Conservation (phyloP, 1,140 invertebrate genomes). For the Heterodera schachtii region DNA sequence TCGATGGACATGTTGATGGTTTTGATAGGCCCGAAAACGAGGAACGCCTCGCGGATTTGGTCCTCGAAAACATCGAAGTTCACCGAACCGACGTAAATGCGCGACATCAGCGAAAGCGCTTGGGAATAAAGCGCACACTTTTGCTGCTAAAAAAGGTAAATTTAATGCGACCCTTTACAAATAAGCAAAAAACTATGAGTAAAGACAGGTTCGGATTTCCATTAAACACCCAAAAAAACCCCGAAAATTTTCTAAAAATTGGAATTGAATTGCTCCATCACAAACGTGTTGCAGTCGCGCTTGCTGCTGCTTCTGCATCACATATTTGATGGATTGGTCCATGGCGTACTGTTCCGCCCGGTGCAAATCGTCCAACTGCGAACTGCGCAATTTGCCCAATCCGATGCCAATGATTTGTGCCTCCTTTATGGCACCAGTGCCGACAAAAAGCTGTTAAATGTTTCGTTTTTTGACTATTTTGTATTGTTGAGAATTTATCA, state of each 20-base stretch:
- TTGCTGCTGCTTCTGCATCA: constrained; percentile 95
- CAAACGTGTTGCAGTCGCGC: constrained; percentile 84
- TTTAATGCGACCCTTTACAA: no score
- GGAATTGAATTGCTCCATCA: background rate
- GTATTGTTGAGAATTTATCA: background rate
- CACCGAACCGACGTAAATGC: constrained; percentile 98
- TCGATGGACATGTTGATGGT: constrained; percentile 99
- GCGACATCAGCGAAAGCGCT: constrained; percentile 70
- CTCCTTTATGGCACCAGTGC: constrained; percentile 72
- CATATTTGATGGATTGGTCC: constrained; percentile 98
- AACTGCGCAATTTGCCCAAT: constrained; percentile 74
- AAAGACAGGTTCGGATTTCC: no score
- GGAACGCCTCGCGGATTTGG: constrained; percentile 93
- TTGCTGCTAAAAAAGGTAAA: constrained; percentile 67
- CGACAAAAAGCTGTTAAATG: constrained; percentile 68
- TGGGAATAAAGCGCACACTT: constrained; percentile 70
- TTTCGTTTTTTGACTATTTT: background rate
- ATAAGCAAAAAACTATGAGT: no score
- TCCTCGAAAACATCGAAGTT: constrained; percentile 99
- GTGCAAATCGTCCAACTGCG: constrained; percentile 83
- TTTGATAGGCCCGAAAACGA: constrained; percentile 97
- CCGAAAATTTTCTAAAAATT: background rate
- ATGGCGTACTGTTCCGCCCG: constrained; percentile 98
- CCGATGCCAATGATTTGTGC: constrained; percentile 72
- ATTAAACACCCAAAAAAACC: background rate